Base-by-base conservation (phyloP, 2,113 vertebrate species). In the Calcarius ornatus region DNA sequence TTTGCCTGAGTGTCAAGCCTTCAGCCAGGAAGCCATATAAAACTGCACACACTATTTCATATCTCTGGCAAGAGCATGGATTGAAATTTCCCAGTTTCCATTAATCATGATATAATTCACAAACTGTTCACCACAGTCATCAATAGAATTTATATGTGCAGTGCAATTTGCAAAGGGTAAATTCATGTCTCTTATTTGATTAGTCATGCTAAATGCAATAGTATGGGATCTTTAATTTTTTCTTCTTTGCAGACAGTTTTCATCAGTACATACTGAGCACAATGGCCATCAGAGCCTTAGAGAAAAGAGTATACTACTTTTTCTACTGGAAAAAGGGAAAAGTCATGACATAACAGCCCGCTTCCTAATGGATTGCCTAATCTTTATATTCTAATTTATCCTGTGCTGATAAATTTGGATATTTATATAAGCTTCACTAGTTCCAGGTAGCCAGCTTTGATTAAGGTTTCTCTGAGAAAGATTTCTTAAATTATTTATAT, bases 11-110 rank as follows among this genome's bases (percentile, higher is more conserved):
- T 56, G 61, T 90, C 86, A 93, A 94, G 15, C 16, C 31, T 94
- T 93, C 65, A 88, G 35, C 38, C 68, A 63, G 31, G 43, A 43
- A 94, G 42, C 43, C 84, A 50, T 72, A 89, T 88, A 84, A 38
- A 88, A 77, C 38, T 5, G 1, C 54, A 66, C 25, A n/a, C 37
- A 77, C 8, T 79, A 75, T 84, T 95, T 94, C 89, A 81, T 61
- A 35, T 70, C 12, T 79, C 81, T 95, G 84, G 54, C 79, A 96
- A 94, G 31, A 84, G 27, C 54, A 63, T 30, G 61, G 38, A 91
- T 94, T 94, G 65, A 96, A 94, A 94, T 66, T 47, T 81, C 71
- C 28, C n/a, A 27, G 25, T 93, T 95, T 94, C 76, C 57, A 96
- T 96, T 92, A 88, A 81, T 96, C 94, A 88, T 50, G 1, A 7